Percentiles rank a stretch among this genome's conserved stretches.
Conservation (phyloP, 2,797 vertebrate genomes). For the Galaxias olidus region DNA sequence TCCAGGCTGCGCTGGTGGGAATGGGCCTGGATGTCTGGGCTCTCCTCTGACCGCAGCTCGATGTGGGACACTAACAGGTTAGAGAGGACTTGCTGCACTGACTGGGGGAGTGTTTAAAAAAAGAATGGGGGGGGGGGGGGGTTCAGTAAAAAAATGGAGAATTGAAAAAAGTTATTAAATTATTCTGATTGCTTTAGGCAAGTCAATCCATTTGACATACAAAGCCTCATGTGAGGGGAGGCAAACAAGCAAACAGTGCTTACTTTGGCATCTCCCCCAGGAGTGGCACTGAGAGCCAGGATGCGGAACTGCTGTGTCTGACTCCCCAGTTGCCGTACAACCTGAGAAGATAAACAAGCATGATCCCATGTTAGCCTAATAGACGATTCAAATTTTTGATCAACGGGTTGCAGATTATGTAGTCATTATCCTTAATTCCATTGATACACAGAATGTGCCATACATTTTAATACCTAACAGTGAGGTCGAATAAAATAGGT, state of each 20-base stretch:
- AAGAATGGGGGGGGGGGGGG: background rate
- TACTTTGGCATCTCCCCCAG: slow-evolving; percentile 91
- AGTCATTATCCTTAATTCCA: too few species aligned
- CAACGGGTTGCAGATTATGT: background rate
- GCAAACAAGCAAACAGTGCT: background rate
- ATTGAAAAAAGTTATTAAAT: background rate
- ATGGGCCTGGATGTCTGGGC: slow-evolving; percentile 88
- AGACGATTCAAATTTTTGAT: too few species aligned
- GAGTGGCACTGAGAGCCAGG: slow-evolving; percentile 93
- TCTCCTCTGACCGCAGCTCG: slow-evolving; percentile 92
- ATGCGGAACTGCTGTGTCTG: slow-evolving; percentile 87
- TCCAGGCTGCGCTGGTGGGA: slow-evolving; percentile 88
- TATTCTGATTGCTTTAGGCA: background rate
- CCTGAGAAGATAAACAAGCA: slow-evolving; percentile 66
- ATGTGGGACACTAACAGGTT: slow-evolving; percentile 93
- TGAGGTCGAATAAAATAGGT: background rate
- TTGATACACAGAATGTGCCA: background rate
- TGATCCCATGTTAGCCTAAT: too few species aligned
- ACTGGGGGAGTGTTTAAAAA: slow-evolving; percentile 61
- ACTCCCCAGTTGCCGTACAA: slow-evolving; percentile 86
- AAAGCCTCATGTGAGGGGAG: background rate
- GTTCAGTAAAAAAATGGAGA: background rate
- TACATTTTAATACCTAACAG: background rate
- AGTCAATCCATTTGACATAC: too few species aligned
- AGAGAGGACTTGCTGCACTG: slow-evolving; percentile 93